phyloP scores from a whole-genome alignment of 2,888 invertebrate species.

The Drosophila multiciliata region DNA sequence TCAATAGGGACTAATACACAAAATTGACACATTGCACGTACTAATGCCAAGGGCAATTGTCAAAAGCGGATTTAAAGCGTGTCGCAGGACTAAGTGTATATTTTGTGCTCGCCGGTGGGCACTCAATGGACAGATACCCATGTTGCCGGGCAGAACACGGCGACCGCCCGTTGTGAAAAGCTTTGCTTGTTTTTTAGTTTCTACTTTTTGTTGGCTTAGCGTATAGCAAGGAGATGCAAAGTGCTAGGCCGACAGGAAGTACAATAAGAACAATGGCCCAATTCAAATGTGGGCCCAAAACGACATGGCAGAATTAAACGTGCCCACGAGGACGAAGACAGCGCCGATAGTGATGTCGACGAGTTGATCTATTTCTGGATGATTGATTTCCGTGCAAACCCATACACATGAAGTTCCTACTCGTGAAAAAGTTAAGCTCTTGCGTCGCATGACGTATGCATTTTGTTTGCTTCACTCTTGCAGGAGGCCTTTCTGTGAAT shows the following conservation, averaged over 20 bases:
- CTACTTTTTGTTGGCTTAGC: slow-evolving; percentile 13
- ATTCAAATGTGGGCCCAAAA: slow-evolving; percentile 35
- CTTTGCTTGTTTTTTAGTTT: slow-evolving; percentile 30
- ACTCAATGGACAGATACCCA: slow-evolving; percentile 27
- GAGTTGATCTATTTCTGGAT: slow-evolving; percentile 76
- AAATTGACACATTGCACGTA: slow-evolving; percentile 37
- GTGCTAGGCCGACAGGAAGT: slow-evolving; percentile 21
- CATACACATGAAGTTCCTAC: slow-evolving; percentile 39
- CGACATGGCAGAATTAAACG: slow-evolving; percentile 20
- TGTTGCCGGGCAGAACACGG: slow-evolving; percentile 12
- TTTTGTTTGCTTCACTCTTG: slow-evolving; percentile 35
- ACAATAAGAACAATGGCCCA: slow-evolving; percentile 47
- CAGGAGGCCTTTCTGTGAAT: slow-evolving; percentile 29
- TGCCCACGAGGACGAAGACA: slow-evolving; percentile 17
- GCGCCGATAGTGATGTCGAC: slow-evolving; percentile 29
- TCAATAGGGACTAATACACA: slow-evolving; percentile 26
- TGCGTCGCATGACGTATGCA: slow-evolving; percentile 65
- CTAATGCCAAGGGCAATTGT: slow-evolving; percentile 30
- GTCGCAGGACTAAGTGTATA: slow-evolving; percentile 9
- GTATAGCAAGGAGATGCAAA: slow-evolving; percentile 17
- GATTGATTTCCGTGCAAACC: slow-evolving; percentile 70
- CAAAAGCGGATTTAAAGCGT: slow-evolving; percentile 44
- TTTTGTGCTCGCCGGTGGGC: slow-evolving; percentile 14
- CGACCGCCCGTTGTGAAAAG: slow-evolving; percentile 43
- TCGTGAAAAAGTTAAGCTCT: slow-evolving; percentile 32